Base-by-base conservation (phyloP, 2,113 vertebrate species). In the Mormyrus iriodes region DNA sequence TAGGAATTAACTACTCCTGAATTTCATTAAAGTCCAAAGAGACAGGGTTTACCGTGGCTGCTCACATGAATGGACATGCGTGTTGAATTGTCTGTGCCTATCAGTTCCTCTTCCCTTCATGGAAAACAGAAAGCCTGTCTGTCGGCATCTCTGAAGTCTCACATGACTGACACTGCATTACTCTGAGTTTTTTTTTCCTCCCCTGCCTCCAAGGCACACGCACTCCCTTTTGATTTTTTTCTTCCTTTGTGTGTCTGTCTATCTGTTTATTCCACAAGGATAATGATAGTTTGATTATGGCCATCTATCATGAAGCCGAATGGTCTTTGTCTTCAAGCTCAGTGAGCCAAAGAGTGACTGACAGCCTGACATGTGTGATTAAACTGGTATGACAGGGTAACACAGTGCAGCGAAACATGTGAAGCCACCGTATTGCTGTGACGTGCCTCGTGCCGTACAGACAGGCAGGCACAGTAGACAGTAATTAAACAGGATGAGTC, bases 271-370 rank as follows among this genome's bases (percentile, higher is more conserved):
- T 86, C 58, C 46, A 73, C 61, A 82, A 86, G 85, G 85, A 87
- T 87, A 90, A 90, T 79, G 48, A 79, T 79, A 86, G 86, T 90
- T 90, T 49, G 89, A 61, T 87, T 86, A 86, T 90, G 44, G 39
- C 31, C 9, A 12, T 86, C 85, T 19, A 52, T 35, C 51, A 19
- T 31, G 44, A 55, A 7, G 46, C 46, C 21, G 35, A 53, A 76
- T 46, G 27, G 65, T 90, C 65, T 53, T 90, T 87, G 69, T 24
- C 85, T 79, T 79, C 31, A 73, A 51, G 65, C 49, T 87, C 89
- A 79, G 55, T 79, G 89, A 79, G 69, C 85, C 65, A 42, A 86
- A 44, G 69, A 86, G 9, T 69, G 61, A 69, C 86, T 31, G 69
- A 82, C 86, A 48, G 61, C 48, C 89, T 4, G 85, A 79, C 21